A percentile compares a stretch with the other conserved stretches of the same genome.
phyloP scores from a whole-genome alignment of 2,113 vertebrate species.

The Cettia cetti region DNA sequence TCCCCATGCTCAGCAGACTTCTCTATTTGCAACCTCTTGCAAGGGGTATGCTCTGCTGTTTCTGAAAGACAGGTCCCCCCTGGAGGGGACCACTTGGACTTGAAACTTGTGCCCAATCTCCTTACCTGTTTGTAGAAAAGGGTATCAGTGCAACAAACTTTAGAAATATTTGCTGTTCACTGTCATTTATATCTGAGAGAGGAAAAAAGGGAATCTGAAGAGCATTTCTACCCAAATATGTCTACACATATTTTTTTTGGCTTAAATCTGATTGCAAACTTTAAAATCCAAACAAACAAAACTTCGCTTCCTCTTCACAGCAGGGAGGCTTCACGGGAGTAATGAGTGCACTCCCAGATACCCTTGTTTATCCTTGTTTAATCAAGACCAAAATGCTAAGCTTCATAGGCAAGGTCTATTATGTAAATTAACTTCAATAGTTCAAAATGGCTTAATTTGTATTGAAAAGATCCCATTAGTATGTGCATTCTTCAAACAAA shows the following conservation, averaged over 20 bases:
- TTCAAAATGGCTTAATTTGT: conserved; percentile 19
- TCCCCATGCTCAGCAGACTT: background rate
- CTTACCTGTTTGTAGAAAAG: background rate
- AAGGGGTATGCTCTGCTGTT: background rate
- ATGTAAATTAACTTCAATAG: conserved; percentile 13
- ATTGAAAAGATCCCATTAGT: conserved; percentile 10
- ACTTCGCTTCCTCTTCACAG: background rate
- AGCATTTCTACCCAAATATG: background rate
- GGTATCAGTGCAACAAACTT: background rate
- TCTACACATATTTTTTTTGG: background rate
- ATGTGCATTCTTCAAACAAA: conserved; percentile 27
- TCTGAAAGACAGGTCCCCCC: background rate
- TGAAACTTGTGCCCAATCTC: background rate
- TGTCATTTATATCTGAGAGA: background rate
- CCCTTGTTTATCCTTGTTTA: background rate
- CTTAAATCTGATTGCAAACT: background rate
- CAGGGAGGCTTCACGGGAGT: background rate
- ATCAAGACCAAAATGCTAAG: background rate
- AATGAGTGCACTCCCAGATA: background rate
- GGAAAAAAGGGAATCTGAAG: background rate
- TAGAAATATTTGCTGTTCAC: background rate
- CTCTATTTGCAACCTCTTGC: background rate
- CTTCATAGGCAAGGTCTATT: conserved; percentile 13
- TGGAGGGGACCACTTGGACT: background rate
- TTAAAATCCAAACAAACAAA: background rate